Evolutionary conservation across 2,113 vertebrate species (phyloP), one percentile per base, ranked within the genome.

Genomic region (Sakesphorus luctuosus): DNA sequence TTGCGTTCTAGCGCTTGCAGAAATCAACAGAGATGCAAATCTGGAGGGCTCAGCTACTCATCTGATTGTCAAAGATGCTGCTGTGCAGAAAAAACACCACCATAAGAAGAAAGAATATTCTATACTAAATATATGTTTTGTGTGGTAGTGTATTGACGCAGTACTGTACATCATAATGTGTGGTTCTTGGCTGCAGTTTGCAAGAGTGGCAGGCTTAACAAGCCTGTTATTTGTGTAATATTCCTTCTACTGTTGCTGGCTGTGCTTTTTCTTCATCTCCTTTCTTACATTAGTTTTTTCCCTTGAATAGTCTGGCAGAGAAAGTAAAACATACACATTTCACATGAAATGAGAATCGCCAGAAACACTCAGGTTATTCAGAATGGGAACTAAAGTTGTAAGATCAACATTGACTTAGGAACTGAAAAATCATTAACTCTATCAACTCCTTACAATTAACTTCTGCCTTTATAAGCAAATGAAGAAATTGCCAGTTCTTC

Each of bases 141-240:
- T 95, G 65, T 72, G 79, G 61, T 88, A 26, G 24, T 49, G 6
- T 53, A 85, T 18, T 71, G 63, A 90, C 79, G 73, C 38, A 3
- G 50, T 63, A 50, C 62, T 74, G 63, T 85, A 69, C 59, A 68
- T 75, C 35, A n/a, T 6, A 52, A 43, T 5, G 12, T 91, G 91
- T 88, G 65, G 72, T 52, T 94, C 73, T 95, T 96, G 94, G 92
- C 90, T 7, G 7, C 1, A 3, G 6, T 74, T 74, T 76, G 86
- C 59, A 52, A 66, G 72, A 43, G 29, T 72, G 87, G 75, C 85
- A 77, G 75, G 65, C 19, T 92, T 94, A 80, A 63, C 82, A 94
- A 50, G 35, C 46, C 90, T 90, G 58, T 93, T 96, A 95, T 94
- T 95, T 95, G 52, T 86, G 47, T 94, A 88, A 88, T 92, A 68